A percentile compares a stretch with the other conserved stretches of the same genome.
These are phyloP conservation scores for Spodoptera frugiperda DNA, from an alignment of 1,140 invertebrate species.

Conservation along the genomic window DNA sequence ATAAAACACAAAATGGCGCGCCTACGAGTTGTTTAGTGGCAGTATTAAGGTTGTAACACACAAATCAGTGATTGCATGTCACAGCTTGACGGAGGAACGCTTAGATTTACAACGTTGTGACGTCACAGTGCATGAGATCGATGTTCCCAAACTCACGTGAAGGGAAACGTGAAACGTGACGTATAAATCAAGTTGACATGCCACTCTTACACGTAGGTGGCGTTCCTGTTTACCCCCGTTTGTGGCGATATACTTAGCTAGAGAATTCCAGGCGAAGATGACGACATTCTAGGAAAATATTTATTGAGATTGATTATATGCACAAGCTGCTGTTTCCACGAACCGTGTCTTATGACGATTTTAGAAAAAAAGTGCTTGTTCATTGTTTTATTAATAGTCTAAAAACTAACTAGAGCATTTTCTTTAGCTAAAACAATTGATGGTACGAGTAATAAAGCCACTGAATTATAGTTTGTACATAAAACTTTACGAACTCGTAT, in stretches of 20 bases:
- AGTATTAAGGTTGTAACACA: neutral
- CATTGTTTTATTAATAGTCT: too few species aligned
- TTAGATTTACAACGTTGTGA: slow-evolving; percentile 13
- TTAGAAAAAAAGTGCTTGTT: too few species aligned
- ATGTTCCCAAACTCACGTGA: slow-evolving; percentile 16
- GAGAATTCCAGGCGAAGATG: neutral
- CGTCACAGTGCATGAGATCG: slow-evolving; percentile 3
- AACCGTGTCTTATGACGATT: too few species aligned
- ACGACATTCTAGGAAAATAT: neutral
- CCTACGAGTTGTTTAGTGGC: neutral
- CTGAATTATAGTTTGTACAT: neutral
- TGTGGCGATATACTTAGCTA: slow-evolving; percentile 5
- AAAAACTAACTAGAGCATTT: too few species aligned
- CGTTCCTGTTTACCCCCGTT: slow-evolving; percentile 9
- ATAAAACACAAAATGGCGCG: slow-evolving; percentile 26
- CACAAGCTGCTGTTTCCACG: too few species aligned
- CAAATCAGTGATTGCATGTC: slow-evolving; percentile 21
- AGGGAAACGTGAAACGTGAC: slow-evolving; percentile 36
- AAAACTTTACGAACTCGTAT: neutral
- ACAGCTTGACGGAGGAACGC: neutral
- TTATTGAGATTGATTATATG: neutral
- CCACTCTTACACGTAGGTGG: slow-evolving; percentile 3
- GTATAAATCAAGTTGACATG: slow-evolving; percentile 25
- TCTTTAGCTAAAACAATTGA: too few species aligned
- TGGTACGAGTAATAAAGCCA: too few species aligned